Evolutionary conservation across 2,888 invertebrate genomes (phyloP).

Genomic region (Julus scandinavius): DNA sequence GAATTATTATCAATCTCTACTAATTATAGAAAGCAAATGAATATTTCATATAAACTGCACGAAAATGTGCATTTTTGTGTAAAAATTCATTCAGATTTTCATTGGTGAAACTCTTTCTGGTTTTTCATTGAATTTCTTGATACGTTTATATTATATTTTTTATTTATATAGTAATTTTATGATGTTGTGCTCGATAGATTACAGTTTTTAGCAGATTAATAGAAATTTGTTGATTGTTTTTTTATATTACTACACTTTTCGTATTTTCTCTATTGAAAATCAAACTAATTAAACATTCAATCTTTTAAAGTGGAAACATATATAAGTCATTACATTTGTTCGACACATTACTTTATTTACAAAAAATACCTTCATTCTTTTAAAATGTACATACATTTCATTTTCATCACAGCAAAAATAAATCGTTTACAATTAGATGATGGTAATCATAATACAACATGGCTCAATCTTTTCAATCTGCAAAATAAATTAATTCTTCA

Average conservation of each 20-base stretch:
- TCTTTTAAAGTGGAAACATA: not conserved
- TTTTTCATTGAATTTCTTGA: too few relatives aligned
- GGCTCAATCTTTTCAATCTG: not conserved
- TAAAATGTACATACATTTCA: not conserved
- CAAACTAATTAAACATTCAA: not conserved
- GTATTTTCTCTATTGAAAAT: not conserved
- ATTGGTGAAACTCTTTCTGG: too few relatives aligned
- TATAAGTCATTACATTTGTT: not conserved
- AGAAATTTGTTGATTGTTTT: not conserved
- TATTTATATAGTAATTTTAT: too few relatives aligned
- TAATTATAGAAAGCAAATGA: too few relatives aligned
- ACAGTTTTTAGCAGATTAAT: not conserved
- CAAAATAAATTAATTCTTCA: constrained; percentile 20
- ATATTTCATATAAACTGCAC: too few relatives aligned
- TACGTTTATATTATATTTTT: too few relatives aligned
- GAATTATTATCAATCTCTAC: too few relatives aligned
- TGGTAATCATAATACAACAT: not conserved
- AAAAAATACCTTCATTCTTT: not conserved
- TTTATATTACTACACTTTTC: not conserved
- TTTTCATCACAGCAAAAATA: not conserved
- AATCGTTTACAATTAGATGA: not conserved
- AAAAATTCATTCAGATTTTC: too few relatives aligned
- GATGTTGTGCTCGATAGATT: not conserved
- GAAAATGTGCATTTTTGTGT: too few relatives aligned
- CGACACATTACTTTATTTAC: not conserved